Conservation (phyloP, 2,888 invertebrate species). For the Acleris cristana region DNA sequence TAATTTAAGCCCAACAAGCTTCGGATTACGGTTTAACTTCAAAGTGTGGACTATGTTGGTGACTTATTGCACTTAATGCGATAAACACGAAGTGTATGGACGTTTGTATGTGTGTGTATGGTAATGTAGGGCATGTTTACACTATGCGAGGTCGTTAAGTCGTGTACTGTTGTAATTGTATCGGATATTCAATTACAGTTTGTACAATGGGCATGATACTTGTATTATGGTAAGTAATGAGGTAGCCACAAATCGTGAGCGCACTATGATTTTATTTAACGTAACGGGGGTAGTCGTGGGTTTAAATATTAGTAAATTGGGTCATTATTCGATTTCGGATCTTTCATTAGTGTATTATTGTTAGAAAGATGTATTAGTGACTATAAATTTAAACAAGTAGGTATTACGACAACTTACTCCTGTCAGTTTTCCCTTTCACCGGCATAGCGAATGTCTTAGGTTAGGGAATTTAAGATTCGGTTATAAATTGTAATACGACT, state of each 20-base stretch:
- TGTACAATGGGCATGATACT: background rate
- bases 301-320: no score
- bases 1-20: constrained; percentile 3
- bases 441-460: no score
- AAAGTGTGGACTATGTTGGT: background rate
- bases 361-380: no score
- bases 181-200: constrained; percentile 45
- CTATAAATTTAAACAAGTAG: no score
- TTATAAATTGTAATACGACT: no score
- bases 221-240: constrained; percentile 1
- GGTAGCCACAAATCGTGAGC: background rate
- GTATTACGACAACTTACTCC: no score
- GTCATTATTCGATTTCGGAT: no score
- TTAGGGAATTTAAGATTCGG: no score
- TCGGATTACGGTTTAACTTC: background rate
- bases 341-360: no score
- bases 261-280: background rate
- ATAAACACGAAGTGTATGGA: constrained; percentile 55
- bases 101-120: constrained; percentile 59
- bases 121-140: constrained; percentile 72
- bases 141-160: constrained; percentile 66
- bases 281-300: background rate
- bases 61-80: constrained; percentile 57
- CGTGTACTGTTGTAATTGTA: constrained; percentile 53
- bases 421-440: no score